These are phyloP conservation scores for Meiosimyza decipiens DNA, from an alignment of 2,888 invertebrate genomes.

Conservation along the genomic window DNA sequence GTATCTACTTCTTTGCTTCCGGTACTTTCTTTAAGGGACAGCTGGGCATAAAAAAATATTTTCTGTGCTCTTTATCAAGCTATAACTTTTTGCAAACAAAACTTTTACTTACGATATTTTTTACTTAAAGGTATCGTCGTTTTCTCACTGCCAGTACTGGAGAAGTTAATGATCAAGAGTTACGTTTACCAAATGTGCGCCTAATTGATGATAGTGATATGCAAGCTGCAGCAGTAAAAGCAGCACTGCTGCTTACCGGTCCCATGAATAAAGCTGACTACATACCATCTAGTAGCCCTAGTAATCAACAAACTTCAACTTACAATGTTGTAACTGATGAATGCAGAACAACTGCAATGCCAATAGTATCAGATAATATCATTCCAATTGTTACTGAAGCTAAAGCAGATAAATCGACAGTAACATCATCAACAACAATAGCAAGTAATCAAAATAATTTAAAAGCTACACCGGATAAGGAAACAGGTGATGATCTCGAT, in stretches of 20 bases:
- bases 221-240: slow-evolving; percentile 57
- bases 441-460: slow-evolving; percentile 32
- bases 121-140: slow-evolving; percentile 56
- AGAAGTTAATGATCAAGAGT: slow-evolving; percentile 59
- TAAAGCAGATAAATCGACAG: neutral
- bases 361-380: neutral
- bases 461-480: slow-evolving; percentile 27
- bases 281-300: neutral
- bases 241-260: slow-evolving; percentile 53
- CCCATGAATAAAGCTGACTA: slow-evolving; percentile 35
- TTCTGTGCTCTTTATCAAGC: neutral
- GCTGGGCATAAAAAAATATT: neutral
- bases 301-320: neutral
- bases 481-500: slow-evolving; percentile 45
- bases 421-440: neutral
- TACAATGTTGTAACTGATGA: neutral
- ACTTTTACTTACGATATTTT: too few species aligned
- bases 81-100: too few species aligned
- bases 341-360: neutral
- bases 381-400: neutral
- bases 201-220: slow-evolving; percentile 60
- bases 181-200: slow-evolving; percentile 59
- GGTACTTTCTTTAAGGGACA: too few species aligned
- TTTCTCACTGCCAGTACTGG: slow-evolving; percentile 62
- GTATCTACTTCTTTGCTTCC: too few species aligned